Conservation (phyloP, 2,888 invertebrate species). For the Monoplex corrugatus region DNA sequence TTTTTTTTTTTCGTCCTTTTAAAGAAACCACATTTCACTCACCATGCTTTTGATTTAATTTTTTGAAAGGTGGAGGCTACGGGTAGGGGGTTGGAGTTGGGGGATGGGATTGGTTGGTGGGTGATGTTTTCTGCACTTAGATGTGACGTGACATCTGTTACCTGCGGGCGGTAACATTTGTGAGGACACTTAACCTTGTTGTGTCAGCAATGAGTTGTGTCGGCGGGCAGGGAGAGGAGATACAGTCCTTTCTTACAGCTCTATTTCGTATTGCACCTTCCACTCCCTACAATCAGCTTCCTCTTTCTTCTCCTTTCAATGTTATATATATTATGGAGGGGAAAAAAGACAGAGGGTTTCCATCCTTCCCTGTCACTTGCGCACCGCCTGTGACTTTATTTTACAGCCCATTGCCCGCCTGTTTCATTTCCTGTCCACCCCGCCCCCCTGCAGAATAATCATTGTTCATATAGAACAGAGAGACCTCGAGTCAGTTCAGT, state of each 20-base stretch:
- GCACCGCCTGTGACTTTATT: too few relatives aligned
- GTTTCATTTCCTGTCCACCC: too few relatives aligned
- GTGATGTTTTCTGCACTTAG: background rate
- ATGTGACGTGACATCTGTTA: constrained; percentile 22
- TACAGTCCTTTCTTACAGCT: background rate
- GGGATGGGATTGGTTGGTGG: background rate
- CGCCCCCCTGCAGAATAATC: too few relatives aligned
- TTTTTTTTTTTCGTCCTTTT: background rate
- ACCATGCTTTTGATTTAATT: background rate
- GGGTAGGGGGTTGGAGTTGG: background rate
- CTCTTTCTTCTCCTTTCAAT: background rate
- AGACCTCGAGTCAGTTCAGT: too few relatives aligned
- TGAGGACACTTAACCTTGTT: constrained; percentile 31
- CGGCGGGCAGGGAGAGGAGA: background rate
- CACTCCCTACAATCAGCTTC: background rate
- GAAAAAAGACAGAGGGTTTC: too few relatives aligned
- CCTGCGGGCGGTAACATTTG: constrained; percentile 30
- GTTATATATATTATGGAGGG: too few relatives aligned
- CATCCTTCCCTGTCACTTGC: too few relatives aligned
- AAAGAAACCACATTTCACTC: background rate
- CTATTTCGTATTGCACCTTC: constrained; percentile 17
- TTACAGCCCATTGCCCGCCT: too few relatives aligned
- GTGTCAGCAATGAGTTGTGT: too few relatives aligned
- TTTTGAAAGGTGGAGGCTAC: background rate
- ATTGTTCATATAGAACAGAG: too few relatives aligned